A percentile compares a stretch with the other conserved stretches of the same genome.
Evolutionary conservation across 2,113 vertebrate species (phyloP).

Genomic region (Thalassarche chlororhynchos): DNA sequence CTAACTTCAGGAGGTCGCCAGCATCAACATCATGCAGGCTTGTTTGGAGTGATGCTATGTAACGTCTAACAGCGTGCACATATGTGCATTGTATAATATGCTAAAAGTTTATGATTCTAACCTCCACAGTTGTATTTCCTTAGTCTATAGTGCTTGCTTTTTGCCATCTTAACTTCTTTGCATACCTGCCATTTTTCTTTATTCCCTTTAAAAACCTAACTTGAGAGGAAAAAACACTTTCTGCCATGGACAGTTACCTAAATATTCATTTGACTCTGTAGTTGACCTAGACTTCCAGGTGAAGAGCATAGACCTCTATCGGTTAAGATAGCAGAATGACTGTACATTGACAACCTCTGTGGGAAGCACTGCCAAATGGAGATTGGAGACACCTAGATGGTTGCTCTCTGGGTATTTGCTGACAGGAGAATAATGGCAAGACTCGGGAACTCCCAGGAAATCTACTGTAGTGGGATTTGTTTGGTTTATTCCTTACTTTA

Average conservation of each 20-base stretch:
- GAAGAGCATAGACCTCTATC: accelerated
- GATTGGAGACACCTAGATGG: not conserved
- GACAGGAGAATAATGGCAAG: not conserved
- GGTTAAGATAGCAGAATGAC: not conserved
- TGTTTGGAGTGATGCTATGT: not conserved
- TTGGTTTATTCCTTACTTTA: not conserved
- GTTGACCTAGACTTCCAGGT: not conserved
- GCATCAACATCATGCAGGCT: not conserved
- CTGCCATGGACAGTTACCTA: not conserved
- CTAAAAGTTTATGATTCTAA: not conserved
- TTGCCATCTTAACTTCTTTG: not conserved
- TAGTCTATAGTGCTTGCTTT: not conserved
- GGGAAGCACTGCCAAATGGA: not conserved
- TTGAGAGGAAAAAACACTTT: not conserved
- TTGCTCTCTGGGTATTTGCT: not conserved
- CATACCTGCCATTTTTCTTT: not conserved
- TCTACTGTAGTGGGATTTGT: not conserved
- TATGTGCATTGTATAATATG: not conserved
- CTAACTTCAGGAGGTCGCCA: not conserved
- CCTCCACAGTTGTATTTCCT: not conserved
- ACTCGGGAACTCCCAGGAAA: not conserved
- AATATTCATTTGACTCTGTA: not conserved
- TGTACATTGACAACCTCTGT: not conserved
- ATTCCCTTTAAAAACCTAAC: not conserved
- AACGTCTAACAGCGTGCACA: not conserved